Conservation (phyloP, 2,888 invertebrate species). For the Caenorhabditis japonica region DNA sequence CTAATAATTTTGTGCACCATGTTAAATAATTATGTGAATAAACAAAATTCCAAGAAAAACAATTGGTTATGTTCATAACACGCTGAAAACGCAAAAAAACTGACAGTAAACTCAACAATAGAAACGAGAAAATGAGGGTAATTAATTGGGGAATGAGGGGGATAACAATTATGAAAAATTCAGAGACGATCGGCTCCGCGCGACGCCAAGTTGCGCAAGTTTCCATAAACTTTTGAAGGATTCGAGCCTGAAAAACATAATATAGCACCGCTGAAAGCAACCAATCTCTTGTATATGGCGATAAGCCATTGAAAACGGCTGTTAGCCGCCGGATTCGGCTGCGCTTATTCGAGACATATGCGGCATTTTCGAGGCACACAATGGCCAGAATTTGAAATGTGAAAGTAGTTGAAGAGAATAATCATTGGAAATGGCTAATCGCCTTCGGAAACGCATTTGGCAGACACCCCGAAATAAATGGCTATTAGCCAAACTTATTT, state of each 20-base stretch:
- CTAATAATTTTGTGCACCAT: slow-evolving; percentile 31
- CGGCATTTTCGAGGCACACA: too few relatives aligned
- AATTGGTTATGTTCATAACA: neutral
- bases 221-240: slow-evolving; percentile 97
- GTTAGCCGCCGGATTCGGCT: too few relatives aligned
- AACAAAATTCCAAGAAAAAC: neutral
- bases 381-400: too few relatives aligned
- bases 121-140: neutral
- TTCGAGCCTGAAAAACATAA: slow-evolving; percentile 85
- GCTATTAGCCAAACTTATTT: too few relatives aligned
- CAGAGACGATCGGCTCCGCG: slow-evolving; percentile 88
- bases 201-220: slow-evolving; percentile 88
- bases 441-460: too few relatives aligned
- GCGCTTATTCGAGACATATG: too few relatives aligned
- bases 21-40: neutral
- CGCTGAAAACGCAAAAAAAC: neutral
- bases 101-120: slow-evolving; percentile 23
- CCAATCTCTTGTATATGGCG: too few relatives aligned
- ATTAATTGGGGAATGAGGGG: neutral
- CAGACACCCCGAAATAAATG: too few relatives aligned
- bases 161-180: slow-evolving; percentile 14
- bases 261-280: too few relatives aligned
- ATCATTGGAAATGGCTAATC: too few relatives aligned
- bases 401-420: too few relatives aligned
- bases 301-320: too few relatives aligned